A percentile compares a stretch with the other conserved stretches of the same genome.
These are phyloP conservation scores for Semicossyphus pulcher DNA, from an alignment of 2,113 vertebrate species.

Conservation along the genomic window DNA sequence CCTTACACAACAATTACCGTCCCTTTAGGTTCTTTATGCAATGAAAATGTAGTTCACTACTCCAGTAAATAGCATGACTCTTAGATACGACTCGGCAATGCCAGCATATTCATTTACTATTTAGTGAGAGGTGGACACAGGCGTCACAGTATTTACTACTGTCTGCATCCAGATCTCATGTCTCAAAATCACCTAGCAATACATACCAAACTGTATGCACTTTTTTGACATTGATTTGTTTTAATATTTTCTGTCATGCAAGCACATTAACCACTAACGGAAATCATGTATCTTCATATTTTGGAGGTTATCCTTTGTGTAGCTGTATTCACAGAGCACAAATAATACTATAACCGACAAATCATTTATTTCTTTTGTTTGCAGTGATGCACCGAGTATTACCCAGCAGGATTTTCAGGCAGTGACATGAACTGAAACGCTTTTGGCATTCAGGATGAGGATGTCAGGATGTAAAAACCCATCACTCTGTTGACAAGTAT, in stretches of 20 bases:
- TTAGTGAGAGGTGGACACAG: too few species aligned
- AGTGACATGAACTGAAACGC: not conserved
- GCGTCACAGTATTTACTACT: too few species aligned
- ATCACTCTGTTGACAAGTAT: constrained; percentile 14
- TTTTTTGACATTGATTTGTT: too few species aligned
- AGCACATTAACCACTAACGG: too few species aligned
- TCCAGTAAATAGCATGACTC: too few species aligned
- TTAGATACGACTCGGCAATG: too few species aligned
- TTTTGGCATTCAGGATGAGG: constrained; percentile 5
- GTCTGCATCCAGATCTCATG: too few species aligned
- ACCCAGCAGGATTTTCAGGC: not conserved
- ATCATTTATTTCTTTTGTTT: not conserved
- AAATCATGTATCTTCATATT: not conserved
- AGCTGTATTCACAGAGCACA: not conserved
- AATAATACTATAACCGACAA: not conserved
- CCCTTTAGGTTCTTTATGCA: too few species aligned
- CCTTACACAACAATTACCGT: too few species aligned
- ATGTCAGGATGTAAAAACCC: constrained; percentile 23
- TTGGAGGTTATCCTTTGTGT: not conserved
- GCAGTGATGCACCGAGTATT: not conserved
- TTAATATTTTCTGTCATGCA: too few species aligned
- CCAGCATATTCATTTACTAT: too few species aligned
- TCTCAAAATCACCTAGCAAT: not conserved
- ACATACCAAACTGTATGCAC: not conserved
- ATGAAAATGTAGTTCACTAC: too few species aligned